Percentiles rank a stretch among this genome's conserved stretches.
phyloP scores from a whole-genome alignment of 2,113 vertebrate species.

The Tachysurus vachellii region DNA sequence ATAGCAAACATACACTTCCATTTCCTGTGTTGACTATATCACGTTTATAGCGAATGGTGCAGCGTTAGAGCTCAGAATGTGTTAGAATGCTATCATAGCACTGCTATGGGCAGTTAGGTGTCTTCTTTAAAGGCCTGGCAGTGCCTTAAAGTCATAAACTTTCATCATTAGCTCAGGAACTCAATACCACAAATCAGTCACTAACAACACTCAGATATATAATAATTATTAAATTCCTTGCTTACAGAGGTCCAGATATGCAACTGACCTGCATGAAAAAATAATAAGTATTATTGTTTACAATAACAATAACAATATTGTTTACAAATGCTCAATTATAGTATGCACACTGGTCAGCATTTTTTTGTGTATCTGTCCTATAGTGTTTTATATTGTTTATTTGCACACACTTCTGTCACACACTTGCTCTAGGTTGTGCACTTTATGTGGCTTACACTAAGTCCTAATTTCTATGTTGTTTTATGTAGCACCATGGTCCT shows the following conservation, averaged over 20 bases:
- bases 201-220: not conserved
- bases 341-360: too few species aligned
- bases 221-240: not conserved
- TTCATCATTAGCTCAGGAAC: not conserved
- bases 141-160: not conserved
- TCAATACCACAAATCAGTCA: not conserved
- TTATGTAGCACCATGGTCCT: too few species aligned
- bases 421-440: too few species aligned
- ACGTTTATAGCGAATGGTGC: not conserved
- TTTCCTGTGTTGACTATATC: not conserved
- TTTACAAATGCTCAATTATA: too few species aligned
- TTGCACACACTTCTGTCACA: too few species aligned
- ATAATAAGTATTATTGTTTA: not conserved
- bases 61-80: not conserved
- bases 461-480: too few species aligned
- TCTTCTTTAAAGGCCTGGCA: not conserved
- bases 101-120: not conserved
- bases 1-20: not conserved
- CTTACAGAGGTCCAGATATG: not conserved
- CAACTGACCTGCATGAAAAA: not conserved
- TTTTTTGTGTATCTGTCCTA: too few species aligned
- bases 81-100: not conserved
- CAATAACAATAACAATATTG: too few species aligned
- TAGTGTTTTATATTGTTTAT: too few species aligned
- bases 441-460: too few species aligned